Evolutionary conservation across 2,797 vertebrate species (phyloP).

Genomic region (Euphonia xanthogaster): DNA sequence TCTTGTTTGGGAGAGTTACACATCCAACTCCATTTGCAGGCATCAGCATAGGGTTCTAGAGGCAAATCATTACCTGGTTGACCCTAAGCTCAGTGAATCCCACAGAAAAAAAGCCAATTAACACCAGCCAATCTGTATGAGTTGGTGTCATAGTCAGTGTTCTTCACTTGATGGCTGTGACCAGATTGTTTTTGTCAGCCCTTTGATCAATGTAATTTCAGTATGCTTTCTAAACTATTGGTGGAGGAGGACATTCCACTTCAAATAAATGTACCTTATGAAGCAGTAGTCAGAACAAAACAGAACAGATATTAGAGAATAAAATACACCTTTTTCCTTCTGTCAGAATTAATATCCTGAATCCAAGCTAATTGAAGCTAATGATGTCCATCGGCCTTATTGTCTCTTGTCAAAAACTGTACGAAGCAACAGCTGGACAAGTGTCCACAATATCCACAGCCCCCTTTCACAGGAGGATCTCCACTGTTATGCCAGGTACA

Average conservation of each 20-base stretch:
- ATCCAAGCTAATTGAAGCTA: not conserved
- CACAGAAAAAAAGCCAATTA: not conserved
- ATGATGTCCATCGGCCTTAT: not conserved
- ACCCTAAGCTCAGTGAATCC: not conserved
- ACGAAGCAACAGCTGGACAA: not conserved
- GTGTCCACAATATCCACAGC: not conserved
- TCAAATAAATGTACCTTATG: not conserved
- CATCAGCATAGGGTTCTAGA: not conserved
- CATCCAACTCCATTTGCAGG: not conserved
- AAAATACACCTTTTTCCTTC: not conserved
- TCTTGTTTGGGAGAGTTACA: not conserved
- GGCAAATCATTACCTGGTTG: not conserved
- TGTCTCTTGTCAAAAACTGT: not conserved
- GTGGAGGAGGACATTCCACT: not conserved
- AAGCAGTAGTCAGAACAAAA: not conserved
- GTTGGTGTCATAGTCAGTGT: not conserved
- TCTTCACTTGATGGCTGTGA: not conserved
- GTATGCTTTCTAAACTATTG: not conserved
- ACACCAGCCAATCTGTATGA: not conserved
- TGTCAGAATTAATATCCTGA: not conserved
- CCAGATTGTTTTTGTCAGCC: not conserved
- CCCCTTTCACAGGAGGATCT: not conserved
- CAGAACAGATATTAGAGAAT: not conserved
- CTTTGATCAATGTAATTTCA: not conserved
- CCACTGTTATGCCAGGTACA: not conserved